Evolutionary conservation across 2,797 vertebrate genomes (phyloP), one percentile per base, ranked within the genome.

Genomic region (Sebastes variabilis): DNA sequence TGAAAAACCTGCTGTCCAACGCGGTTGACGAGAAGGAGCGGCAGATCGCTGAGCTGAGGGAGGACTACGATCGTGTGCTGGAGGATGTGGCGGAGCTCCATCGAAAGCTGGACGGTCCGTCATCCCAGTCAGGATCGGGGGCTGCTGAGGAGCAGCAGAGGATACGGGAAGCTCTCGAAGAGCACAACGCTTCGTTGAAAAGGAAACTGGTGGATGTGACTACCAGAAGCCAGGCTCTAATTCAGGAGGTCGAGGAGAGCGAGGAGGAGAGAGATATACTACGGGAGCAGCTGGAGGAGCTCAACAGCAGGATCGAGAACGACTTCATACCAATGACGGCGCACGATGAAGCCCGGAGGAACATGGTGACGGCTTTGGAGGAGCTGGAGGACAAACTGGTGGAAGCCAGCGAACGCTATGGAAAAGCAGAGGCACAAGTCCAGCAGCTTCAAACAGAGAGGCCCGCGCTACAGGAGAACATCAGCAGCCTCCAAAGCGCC

Each of bases 11-110:
- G 11, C 88, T 99, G 56, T 96, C 96, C 4, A 95, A 92, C 0
- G 97, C 97, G 1, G 95, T 97, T 3, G 96, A 93, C 0, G 98
- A 98, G 92, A 99, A 98, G 73, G 96, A 97, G 4, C 94, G 95
- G 25, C 97, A 94, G 83, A 34, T 99, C 0, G 94, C 91, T 0
- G 97, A 97, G 89, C 77, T 96, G 83, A 95, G 97, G 55, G 95
- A 96, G 52, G 96, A 98, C 77, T 96, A 96, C 1, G 95, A 96
- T 18, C 93, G 95, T 0, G 94, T 95, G 5, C 92, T 96, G 76
- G 95, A 97, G 83, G 97, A 99, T 80, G 81, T 96, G 1, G 88
- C 95, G 1, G 96, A 96, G 4, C 90, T 98, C 2, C 96, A 96
- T 87, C 94, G 92, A 32, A 96, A 96, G 58, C 85, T 93, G 0